Evolutionary conservation across 2,888 invertebrate genomes (phyloP).

Genomic region (Atrina japonica): DNA sequence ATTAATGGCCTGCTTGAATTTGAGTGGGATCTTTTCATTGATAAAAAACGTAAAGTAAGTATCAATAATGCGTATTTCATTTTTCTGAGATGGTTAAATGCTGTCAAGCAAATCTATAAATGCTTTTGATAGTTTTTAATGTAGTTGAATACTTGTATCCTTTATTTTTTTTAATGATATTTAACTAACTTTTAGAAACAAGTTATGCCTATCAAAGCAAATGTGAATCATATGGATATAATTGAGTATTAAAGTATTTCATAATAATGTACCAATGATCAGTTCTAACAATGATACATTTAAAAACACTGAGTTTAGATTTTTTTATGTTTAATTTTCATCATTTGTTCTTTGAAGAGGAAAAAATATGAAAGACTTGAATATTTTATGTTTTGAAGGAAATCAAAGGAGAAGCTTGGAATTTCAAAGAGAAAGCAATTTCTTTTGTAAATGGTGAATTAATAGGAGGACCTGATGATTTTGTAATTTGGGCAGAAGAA

Average conservation of each 20-base stretch:
- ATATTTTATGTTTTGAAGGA: conserved; percentile 62
- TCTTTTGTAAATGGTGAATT: conserved; percentile 75
- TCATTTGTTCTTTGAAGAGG: no score
- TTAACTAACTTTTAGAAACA: no score
- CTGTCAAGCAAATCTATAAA: not conserved
- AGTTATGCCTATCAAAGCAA: no score
- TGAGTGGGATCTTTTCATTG: conserved; percentile 79
- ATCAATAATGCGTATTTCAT: not conserved
- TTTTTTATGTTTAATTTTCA: no score
- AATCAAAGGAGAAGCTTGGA: conserved; percentile 79
- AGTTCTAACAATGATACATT: no score
- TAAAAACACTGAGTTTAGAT: no score
- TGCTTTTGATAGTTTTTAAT: not conserved
- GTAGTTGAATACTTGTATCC: not conserved
- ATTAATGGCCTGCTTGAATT: conserved; percentile 78
- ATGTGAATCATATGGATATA: no score
- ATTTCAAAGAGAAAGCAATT: conserved; percentile 76
- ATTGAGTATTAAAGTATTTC: no score
- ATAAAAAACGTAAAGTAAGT: conserved; percentile 76
- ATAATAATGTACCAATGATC: no score
- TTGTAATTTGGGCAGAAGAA: conserved; percentile 77
- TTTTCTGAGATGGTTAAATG: not conserved
- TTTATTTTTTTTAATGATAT: not conserved
- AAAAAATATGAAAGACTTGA: not conserved
- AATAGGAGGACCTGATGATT: conserved; percentile 77